Percentiles rank a stretch among this genome's conserved stretches.
phyloP scores from a whole-genome alignment of 2,888 invertebrate species.

The Drosophila anomalata region DNA sequence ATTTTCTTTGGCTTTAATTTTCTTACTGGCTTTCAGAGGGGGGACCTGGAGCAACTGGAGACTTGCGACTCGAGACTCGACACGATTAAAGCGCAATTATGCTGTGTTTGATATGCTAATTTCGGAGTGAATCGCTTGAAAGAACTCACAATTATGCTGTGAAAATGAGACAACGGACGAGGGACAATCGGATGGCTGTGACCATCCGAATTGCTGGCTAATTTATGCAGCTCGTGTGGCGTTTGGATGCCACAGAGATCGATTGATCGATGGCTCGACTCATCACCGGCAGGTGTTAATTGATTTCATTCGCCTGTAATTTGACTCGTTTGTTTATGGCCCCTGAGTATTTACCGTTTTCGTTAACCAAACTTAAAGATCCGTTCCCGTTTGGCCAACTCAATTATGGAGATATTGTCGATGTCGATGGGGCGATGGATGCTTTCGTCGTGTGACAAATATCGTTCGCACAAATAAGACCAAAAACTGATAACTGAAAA shows the following conservation, averaged over 20 bases:
- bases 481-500: slow-evolving; percentile 25
- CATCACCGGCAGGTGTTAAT: slow-evolving; percentile 70
- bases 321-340: slow-evolving; percentile 56
- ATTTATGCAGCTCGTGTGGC: slow-evolving; percentile 68
- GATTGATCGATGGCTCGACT: slow-evolving; percentile 46
- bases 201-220: slow-evolving; percentile 36
- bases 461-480: slow-evolving; percentile 36
- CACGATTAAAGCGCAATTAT: slow-evolving; percentile 80
- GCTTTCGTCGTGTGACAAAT: slow-evolving; percentile 18
- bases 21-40: slow-evolving; percentile 23
- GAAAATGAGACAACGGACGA: slow-evolving; percentile 4
- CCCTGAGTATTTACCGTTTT: slow-evolving; percentile 52
- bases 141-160: slow-evolving; percentile 46
- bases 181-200: not conserved
- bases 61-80: not conserved
- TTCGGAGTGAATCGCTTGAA: slow-evolving; percentile 37
- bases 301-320: slow-evolving; percentile 70
- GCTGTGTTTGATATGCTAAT: slow-evolving; percentile 82
- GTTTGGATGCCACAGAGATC: slow-evolving; percentile 20
- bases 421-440: slow-evolving; percentile 12
- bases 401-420: slow-evolving; percentile 57
- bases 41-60: slow-evolving; percentile 7
- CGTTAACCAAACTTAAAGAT: slow-evolving; percentile 16
- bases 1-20: slow-evolving; percentile 32
- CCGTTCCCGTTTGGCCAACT: slow-evolving; percentile 54